These are phyloP conservation scores for Eriocheir sinensis DNA, from an alignment of 1,140 invertebrate species.

Conservation along the genomic window DNA sequence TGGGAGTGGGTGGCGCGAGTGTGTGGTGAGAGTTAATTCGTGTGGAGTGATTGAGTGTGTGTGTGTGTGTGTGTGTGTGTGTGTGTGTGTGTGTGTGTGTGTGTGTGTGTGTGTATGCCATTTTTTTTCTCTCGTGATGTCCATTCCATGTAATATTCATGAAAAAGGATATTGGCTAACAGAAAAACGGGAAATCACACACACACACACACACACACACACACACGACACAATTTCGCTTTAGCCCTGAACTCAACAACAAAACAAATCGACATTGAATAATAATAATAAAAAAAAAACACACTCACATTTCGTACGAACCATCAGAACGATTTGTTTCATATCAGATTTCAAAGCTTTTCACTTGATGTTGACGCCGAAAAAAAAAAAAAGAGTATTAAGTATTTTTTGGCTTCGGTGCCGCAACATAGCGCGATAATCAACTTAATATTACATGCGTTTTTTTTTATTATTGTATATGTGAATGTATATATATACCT, in stretches of 20 bases:
- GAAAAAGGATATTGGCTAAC: neutral
- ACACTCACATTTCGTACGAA: neutral
- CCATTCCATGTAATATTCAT: neutral
- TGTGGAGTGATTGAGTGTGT: neutral
- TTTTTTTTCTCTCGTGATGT: neutral
- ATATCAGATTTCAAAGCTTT: constrained; percentile 26
- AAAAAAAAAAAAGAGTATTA: neutral
- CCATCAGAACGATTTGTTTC: constrained; percentile 8
- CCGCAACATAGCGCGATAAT: neutral
- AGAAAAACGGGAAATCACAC: neutral
- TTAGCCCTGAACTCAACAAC: neutral
- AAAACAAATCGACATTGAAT: constrained; percentile 10
- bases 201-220: constrained; percentile 2
- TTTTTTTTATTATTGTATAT: neutral
- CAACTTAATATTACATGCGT: neutral
- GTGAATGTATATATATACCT: neutral
- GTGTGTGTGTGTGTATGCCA: constrained; percentile 31
- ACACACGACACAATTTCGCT: neutral
- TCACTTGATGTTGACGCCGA: neutral
- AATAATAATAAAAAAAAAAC: too few species aligned
- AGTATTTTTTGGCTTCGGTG: neutral
- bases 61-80: constrained; percentile 35
- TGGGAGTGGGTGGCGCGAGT: neutral
- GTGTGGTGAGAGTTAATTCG: neutral
- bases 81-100: constrained; percentile 44